A percentile compares a stretch with the other conserved stretches of the same genome.
These are phyloP conservation scores for Myrmecobius fasciatus DNA, from an alignment of 2,113 vertebrate species.

Conservation along the genomic window DNA sequence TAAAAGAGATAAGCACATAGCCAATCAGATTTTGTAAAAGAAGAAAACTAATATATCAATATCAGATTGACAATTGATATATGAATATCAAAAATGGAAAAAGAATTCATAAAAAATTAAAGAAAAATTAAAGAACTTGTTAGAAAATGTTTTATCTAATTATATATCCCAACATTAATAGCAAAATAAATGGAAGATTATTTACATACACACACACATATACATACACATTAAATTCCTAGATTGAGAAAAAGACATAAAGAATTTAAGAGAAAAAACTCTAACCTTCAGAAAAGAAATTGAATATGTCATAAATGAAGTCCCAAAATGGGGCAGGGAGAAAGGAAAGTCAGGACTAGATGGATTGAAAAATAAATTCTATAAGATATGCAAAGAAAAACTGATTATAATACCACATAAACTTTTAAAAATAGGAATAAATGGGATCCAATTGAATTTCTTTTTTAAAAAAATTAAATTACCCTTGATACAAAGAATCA, in stretches of 20 bases:
- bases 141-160: background rate
- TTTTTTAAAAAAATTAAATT: too few species aligned
- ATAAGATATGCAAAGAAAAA: background rate
- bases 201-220: background rate
- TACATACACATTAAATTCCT: background rate
- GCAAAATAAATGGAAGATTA: background rate
- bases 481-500: background rate
- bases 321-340: background rate
- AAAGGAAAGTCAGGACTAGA: background rate
- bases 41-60: background rate
- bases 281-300: background rate
- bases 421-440: background rate
- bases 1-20: background rate
- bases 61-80: background rate
- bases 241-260: background rate
- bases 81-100: background rate
- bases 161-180: background rate
- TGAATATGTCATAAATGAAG: background rate
- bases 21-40: background rate
- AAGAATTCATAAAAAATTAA: background rate
- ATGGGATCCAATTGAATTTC: background rate
- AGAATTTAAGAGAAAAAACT: background rate
- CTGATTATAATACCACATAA: background rate
- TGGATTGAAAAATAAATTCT: background rate
- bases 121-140: background rate